Evolutionary conservation across 2,888 invertebrate species (phyloP).

Genomic region (Ophonus ardosiacus): DNA sequence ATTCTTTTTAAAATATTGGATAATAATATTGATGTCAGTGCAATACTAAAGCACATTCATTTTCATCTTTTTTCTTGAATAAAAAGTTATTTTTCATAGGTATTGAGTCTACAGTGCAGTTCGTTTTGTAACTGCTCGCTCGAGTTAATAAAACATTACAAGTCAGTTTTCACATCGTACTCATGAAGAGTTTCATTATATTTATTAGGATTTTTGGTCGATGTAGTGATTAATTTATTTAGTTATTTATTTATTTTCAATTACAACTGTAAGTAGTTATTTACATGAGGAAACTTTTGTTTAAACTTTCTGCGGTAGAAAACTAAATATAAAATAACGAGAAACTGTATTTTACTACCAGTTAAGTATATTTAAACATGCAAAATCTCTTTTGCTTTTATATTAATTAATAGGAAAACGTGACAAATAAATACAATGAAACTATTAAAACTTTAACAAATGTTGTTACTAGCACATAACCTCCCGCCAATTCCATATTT

Average conservation of each 20-base stretch:
- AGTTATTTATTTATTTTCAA: background rate
- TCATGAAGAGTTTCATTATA: background rate
- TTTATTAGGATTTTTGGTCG: background rate
- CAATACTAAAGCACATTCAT: too few relatives aligned
- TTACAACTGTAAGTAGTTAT: background rate
- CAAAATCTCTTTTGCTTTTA: background rate
- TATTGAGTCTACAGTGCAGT: too few relatives aligned
- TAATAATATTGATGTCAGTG: too few relatives aligned
- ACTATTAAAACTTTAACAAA: background rate
- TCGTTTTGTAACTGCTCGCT: background rate
- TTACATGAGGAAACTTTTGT: background rate
- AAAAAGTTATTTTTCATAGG: too few relatives aligned
- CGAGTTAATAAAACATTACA: background rate
- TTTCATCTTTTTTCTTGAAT: too few relatives aligned
- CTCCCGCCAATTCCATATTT: too few relatives aligned
- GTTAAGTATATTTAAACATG: background rate
- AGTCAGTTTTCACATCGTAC: background rate
- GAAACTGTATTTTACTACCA: background rate
- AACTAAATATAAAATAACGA: background rate
- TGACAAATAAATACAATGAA: background rate
- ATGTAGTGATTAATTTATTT: background rate
- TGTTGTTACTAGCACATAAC: background rate
- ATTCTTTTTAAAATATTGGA: too few relatives aligned
- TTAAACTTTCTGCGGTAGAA: background rate
- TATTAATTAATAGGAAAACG: background rate